Conservation (phyloP, 2,888 invertebrate genomes). For the Drosophila paramelanica region DNA sequence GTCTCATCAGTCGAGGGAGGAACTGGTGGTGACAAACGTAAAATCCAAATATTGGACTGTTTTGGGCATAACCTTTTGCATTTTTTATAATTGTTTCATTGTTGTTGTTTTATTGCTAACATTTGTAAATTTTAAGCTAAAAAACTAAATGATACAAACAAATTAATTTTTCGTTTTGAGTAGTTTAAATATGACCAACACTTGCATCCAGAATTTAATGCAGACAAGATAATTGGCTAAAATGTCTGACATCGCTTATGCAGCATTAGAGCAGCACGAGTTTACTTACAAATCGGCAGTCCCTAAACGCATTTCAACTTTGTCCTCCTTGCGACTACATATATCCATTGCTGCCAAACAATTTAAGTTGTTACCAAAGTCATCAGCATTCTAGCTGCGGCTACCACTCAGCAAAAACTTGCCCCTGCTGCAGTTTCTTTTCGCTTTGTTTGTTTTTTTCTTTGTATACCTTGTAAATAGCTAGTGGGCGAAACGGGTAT, state of each 20-base stretch:
- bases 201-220: constrained; percentile 10
- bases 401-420: constrained; percentile 53
- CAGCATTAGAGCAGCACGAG: constrained; percentile 34
- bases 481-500: neutral
- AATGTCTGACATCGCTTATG: constrained; percentile 30
- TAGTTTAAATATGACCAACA: neutral
- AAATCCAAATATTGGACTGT: constrained; percentile 4
- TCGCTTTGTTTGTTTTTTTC: neutral
- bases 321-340: constrained; percentile 33
- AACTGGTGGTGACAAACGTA: neutral
- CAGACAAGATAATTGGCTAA: constrained; percentile 42
- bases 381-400: constrained; percentile 71
- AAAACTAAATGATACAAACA: constrained; percentile 13
- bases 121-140: constrained; percentile 17
- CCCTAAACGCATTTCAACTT: constrained; percentile 71
- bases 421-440: constrained; percentile 60
- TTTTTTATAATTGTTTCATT: constrained; percentile 45
- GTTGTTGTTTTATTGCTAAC: constrained; percentile 29
- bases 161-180: neutral
- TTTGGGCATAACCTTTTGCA: constrained; percentile 41
- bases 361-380: constrained; percentile 81
- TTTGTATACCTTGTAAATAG: constrained; percentile 1
- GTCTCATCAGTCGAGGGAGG: neutral
- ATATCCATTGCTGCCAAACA: constrained; percentile 70
- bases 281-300: constrained; percentile 53